Conservation (phyloP, 2,113 vertebrate genomes). For the Oncorhynchus kisutch region DNA sequence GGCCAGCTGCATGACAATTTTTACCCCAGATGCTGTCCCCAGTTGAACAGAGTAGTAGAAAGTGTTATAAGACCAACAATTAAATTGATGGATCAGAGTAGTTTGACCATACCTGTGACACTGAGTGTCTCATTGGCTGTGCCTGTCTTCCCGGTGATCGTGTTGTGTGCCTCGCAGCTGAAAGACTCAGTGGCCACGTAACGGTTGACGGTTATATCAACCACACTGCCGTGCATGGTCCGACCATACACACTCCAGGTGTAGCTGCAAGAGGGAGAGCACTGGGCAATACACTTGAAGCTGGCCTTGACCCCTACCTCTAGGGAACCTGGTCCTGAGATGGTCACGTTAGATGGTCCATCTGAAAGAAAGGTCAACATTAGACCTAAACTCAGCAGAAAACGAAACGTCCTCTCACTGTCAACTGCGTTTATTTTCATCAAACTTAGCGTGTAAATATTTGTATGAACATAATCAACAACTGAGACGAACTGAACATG, state of each 20-base stretch:
- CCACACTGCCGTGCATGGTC: neutral
- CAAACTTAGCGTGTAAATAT: too few relatives aligned
- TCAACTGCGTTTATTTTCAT: too few relatives aligned
- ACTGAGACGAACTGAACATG: too few relatives aligned
- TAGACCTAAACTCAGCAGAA: too few relatives aligned
- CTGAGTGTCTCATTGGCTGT: conserved; percentile 7
- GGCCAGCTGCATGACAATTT: too few relatives aligned
- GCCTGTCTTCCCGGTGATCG: neutral
- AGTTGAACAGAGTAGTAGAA: too few relatives aligned
- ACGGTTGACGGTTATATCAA: conserved; percentile 25
- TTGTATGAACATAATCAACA: too few relatives aligned
- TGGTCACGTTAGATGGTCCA: conserved; percentile 25
- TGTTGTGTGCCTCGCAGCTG: conserved; percentile 39
- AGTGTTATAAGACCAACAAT: too few relatives aligned
- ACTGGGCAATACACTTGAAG: conserved; percentile 28
- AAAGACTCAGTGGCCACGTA: conserved; percentile 19
- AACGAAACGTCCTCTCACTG: too few relatives aligned
- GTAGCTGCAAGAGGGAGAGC: conserved; percentile 41
- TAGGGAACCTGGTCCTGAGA: conserved; percentile 26
- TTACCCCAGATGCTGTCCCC: too few relatives aligned
- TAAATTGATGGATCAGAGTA: neutral
- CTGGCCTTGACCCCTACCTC: conserved; percentile 16
- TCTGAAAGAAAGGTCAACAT: conserved; percentile 24
- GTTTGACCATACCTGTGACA: conserved; percentile 23
- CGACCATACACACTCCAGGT: conserved; percentile 32